Evolutionary conservation across 1,140 invertebrate species (phyloP).

Genomic region (Nixonia krombeini): DNA sequence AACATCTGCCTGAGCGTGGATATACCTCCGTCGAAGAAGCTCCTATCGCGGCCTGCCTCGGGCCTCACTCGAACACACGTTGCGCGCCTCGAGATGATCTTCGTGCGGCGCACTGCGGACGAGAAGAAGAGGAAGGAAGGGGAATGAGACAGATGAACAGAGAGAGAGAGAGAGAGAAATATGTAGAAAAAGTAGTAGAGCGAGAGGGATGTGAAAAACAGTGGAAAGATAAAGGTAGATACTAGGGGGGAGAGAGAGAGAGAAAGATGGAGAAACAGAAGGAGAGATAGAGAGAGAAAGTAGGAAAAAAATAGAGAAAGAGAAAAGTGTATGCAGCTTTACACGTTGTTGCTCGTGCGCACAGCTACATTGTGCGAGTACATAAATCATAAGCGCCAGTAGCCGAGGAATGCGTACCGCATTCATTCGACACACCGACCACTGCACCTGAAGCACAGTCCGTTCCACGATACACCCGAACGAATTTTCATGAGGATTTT

Average conservation of each 20-base stretch:
- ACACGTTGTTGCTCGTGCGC: too few relatives aligned
- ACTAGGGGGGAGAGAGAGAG: neutral
- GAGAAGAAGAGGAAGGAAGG: neutral
- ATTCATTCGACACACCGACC: conserved; percentile 52
- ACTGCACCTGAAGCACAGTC: conserved; percentile 31
- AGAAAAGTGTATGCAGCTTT: conserved; percentile 3
- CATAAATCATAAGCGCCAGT: conserved; percentile 63
- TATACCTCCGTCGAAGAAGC: conserved; percentile 51
- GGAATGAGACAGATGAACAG: neutral
- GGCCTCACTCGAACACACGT: neutral
- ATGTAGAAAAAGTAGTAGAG: too few relatives aligned
- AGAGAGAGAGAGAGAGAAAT: neutral
- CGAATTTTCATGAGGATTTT: conserved; percentile 10
- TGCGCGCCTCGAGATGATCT: neutral
- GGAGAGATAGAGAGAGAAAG: neutral
- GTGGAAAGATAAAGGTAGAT: neutral
- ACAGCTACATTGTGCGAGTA: conserved; percentile 36
- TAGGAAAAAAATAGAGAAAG: neutral
- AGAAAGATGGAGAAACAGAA: neutral
- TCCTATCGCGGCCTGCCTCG: too few relatives aligned
- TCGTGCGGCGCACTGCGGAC: neutral
- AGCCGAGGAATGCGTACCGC: conserved; percentile 54
- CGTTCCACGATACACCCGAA: conserved; percentile 33
- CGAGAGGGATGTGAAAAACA: neutral
- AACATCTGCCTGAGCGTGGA: conserved; percentile 54